Percentiles rank a stretch among this genome's conserved stretches.
phyloP scores from a whole-genome alignment of 2,113 vertebrate species.

The Phodopus roborovskii region DNA sequence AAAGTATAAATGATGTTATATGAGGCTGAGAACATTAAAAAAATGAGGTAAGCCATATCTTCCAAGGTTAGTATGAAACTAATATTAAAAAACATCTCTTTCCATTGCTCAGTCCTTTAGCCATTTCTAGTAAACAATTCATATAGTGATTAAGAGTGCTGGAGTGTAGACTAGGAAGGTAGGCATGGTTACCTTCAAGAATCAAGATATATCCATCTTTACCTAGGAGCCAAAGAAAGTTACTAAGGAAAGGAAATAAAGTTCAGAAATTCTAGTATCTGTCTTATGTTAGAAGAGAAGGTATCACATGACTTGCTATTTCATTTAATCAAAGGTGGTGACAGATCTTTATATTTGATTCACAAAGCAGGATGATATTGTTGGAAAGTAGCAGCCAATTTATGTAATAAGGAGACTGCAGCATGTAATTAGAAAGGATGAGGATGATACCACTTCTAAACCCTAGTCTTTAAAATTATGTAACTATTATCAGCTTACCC shows the following conservation, averaged over 20 bases:
- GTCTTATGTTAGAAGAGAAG: constrained; percentile 38
- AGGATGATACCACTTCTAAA: constrained; percentile 56
- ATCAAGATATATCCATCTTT: constrained; percentile 44
- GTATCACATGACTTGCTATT: constrained; percentile 33
- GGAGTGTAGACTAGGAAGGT: not conserved
- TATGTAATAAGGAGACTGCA: constrained; percentile 45
- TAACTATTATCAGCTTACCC: constrained; percentile 39
- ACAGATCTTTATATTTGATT: constrained; percentile 45
- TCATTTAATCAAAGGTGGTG: constrained; percentile 40
- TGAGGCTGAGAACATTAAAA: constrained; percentile 54
- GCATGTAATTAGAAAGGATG: constrained; percentile 23
- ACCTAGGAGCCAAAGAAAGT: constrained; percentile 58
- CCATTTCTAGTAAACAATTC: constrained; percentile 52
- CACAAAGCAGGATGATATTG: constrained; percentile 26
- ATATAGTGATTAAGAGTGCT: constrained; percentile 32
- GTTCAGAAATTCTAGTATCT: constrained; percentile 49
- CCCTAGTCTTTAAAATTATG: constrained; percentile 38
- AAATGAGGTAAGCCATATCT: constrained; percentile 17
- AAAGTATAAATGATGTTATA: constrained; percentile 46
- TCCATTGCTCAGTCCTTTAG: constrained; percentile 28
- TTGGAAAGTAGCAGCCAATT: constrained; percentile 34
- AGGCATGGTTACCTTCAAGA: constrained; percentile 34
- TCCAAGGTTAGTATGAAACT: constrained; percentile 59
- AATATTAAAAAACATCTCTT: constrained; percentile 49
- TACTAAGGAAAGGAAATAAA: constrained; percentile 52